These are phyloP conservation scores for Cladopsammia gracilis DNA, from an alignment of 64 coral and sea anemone genomes.

Conservation along the genomic window DNA sequence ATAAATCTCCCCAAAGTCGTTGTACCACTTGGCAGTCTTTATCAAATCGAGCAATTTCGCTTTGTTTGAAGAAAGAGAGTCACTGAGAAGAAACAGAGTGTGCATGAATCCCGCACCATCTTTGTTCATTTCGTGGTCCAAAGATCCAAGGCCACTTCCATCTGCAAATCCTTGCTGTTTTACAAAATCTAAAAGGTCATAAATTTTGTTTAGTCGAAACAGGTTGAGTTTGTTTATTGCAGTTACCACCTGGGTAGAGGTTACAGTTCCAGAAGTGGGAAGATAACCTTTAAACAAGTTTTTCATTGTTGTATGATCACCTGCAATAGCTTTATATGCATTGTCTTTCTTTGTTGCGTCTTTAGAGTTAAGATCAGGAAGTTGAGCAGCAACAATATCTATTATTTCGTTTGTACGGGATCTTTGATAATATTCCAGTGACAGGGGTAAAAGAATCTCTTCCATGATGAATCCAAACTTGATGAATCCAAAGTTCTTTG, in stretches of 20 bases:
- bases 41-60: conserved; percentile 29
- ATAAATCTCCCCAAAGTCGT: conserved; percentile 85
- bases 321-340: conserved; percentile 18
- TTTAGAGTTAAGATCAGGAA: background rate
- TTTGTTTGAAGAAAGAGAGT: background rate
- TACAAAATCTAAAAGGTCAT: conserved; percentile 60
- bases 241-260: background rate
- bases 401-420: conserved; percentile 31
- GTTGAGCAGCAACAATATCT: background rate
- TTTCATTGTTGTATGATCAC: background rate
- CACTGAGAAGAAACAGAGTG: conserved; percentile 68
- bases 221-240: conserved; percentile 37
- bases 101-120: conserved; percentile 69
- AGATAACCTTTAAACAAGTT: background rate
- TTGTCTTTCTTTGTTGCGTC: background rate
- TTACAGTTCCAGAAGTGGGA: background rate
- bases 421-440: conserved; percentile 68
- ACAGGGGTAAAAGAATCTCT: conserved; percentile 64
- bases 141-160: conserved; percentile 75
- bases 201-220: conserved; percentile 36
- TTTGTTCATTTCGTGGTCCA: conserved; percentile 66
- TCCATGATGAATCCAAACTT: conserved; percentile 55
- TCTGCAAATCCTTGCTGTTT: conserved; percentile 64
- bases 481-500: conserved; percentile 33
- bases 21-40: conserved; percentile 77